A percentile compares a stretch with the other conserved stretches of the same genome.
Conservation (phyloP, 2,797 vertebrate genomes). For the Neomorphus geoffroyi region DNA sequence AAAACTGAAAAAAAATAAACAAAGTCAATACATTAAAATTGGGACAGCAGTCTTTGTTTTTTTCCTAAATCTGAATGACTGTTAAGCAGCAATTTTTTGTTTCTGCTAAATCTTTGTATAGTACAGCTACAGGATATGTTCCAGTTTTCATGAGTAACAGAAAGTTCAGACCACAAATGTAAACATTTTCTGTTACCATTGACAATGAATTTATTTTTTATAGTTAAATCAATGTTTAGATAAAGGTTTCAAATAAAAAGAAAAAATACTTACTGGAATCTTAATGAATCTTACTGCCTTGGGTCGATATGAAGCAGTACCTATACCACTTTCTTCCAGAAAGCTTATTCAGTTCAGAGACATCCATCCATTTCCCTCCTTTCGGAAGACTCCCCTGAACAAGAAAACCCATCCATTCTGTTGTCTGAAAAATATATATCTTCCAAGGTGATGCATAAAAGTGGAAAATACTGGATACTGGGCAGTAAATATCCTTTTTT, state of each 20-base stretch:
- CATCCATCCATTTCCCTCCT: not conserved
- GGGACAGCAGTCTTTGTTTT: not conserved
- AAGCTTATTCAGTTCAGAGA: not conserved
- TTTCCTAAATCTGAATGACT: not conserved
- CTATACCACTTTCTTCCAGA: not conserved
- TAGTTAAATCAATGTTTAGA: not conserved
- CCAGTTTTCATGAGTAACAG: not conserved
- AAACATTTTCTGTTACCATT: not conserved
- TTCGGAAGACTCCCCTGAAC: not conserved
- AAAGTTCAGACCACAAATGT: not conserved
- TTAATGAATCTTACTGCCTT: not conserved
- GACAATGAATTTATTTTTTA: not conserved
- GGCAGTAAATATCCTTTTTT: accelerated
- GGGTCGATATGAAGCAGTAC: not conserved
- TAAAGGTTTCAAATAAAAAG: not conserved
- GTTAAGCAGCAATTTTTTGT: not conserved
- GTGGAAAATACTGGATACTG: not conserved
- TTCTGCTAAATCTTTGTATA: not conserved
- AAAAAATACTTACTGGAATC: not conserved
- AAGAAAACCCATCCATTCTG: not conserved
- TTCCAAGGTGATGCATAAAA: not conserved
- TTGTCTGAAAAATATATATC: not conserved
- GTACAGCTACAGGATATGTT: not conserved
- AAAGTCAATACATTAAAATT: not conserved
- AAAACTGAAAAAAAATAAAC: not conserved